A percentile compares a stretch with the other conserved stretches of the same genome.
These are phyloP conservation scores for Acromyrmex heyeri DNA, from an alignment of 1,140 invertebrate species.

Conservation along the genomic window DNA sequence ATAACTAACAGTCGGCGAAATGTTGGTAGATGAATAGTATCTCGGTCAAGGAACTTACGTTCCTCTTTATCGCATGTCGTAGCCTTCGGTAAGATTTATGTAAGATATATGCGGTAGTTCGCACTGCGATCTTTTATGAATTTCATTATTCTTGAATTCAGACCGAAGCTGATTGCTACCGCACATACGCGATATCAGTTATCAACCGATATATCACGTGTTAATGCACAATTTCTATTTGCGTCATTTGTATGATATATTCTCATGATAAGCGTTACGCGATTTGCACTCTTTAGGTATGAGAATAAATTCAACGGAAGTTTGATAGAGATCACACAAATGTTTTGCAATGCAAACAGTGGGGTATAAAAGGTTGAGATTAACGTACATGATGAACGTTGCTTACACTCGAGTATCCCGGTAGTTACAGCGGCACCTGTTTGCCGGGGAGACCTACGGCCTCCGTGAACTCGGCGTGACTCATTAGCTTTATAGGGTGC, in stretches of 20 bases:
- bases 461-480: conserved; percentile 62
- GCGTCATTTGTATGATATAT: background rate
- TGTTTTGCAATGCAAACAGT: conserved; percentile 45
- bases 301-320: background rate
- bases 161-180: background rate
- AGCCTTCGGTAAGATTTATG: conserved; percentile 27
- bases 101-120: conserved; percentile 4
- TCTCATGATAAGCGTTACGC: background rate
- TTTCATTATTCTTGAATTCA: background rate
- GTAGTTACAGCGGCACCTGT: conserved; percentile 68
- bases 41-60: conserved; percentile 34
- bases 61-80: conserved; percentile 24
- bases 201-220: background rate
- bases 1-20: conserved; percentile 31
- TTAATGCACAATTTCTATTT: conserved; percentile 12
- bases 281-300: background rate
- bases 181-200: background rate
- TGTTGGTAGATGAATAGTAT: conserved; percentile 32
- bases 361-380: conserved; percentile 29
- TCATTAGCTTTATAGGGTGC: conserved; percentile 76
- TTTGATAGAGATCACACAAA: conserved; percentile 5
- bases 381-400: conserved; percentile 54
- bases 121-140: conserved; percentile 11
- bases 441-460: conserved; percentile 41
- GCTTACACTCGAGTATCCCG: conserved; percentile 58